Evolutionary conservation across 2,888 invertebrate species (phyloP).

Genomic region (Coelinius sp.): DNA sequence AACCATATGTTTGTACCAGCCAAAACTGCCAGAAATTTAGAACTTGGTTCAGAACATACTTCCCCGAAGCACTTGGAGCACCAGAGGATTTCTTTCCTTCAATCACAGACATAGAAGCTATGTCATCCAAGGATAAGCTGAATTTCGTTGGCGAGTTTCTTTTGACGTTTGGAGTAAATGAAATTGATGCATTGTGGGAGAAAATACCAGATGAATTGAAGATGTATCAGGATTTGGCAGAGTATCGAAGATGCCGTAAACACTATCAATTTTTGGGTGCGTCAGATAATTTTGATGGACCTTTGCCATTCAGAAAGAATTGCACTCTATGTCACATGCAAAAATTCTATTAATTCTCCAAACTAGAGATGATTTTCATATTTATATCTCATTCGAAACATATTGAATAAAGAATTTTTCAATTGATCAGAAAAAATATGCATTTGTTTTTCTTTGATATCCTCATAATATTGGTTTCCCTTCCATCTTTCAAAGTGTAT

Average conservation of each 20-base stretch:
- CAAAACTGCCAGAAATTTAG: too few relatives aligned
- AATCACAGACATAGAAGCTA: too few relatives aligned
- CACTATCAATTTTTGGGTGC: neutral
- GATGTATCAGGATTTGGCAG: neutral
- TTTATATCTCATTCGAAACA: too few relatives aligned
- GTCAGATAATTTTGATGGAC: neutral
- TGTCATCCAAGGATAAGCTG: neutral
- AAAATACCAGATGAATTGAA: neutral
- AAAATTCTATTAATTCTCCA: too few relatives aligned
- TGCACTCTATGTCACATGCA: neutral
- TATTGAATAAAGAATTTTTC: too few relatives aligned
- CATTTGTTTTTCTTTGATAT: too few relatives aligned
- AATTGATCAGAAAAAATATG: too few relatives aligned
- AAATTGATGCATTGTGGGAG: neutral
- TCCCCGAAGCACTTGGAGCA: neutral
- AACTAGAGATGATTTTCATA: too few relatives aligned
- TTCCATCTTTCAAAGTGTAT: too few relatives aligned
- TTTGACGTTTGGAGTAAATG: neutral
- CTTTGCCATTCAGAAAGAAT: neutral
- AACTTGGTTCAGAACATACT: too few relatives aligned
- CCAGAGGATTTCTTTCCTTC: neutral
- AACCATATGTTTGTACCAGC: too few relatives aligned
- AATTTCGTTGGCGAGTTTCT: neutral
- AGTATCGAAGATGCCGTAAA: neutral
- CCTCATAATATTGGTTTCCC: too few relatives aligned